A percentile compares a stretch with the other conserved stretches of the same genome.
phyloP scores from a whole-genome alignment of 2,888 invertebrate genomes.

The Strigamia transsilvanica region DNA sequence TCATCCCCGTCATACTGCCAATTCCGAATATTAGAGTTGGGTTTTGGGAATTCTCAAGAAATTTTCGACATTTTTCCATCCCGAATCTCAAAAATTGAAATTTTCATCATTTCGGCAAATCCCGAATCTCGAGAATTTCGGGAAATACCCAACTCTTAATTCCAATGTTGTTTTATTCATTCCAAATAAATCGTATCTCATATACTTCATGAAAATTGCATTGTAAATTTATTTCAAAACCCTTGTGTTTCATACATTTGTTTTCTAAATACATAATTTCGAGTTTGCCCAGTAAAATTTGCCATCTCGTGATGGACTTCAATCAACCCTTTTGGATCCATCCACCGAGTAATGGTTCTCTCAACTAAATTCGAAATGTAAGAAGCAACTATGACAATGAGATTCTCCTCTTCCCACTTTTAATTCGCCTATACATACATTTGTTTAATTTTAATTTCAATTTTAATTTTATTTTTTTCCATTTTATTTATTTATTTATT shows the following conservation, averaged over 20 bases:
- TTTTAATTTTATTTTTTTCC: neutral
- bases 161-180: too few species aligned
- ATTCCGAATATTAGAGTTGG: too few species aligned
- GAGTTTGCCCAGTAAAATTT: slow-evolving; percentile 13
- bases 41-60: too few species aligned
- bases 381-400: slow-evolving; percentile 19
- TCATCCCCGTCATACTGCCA: too few species aligned
- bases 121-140: too few species aligned
- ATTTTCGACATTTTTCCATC: too few species aligned
- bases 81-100: too few species aligned
- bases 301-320: neutral
- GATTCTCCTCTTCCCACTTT: slow-evolving; percentile 4
- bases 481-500: too few species aligned
- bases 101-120: too few species aligned
- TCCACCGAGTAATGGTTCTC: slow-evolving; percentile 36
- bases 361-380: slow-evolving; percentile 17
- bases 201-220: slow-evolving; percentile 20
- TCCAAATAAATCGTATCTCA: neutral
- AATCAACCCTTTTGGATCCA: slow-evolving; percentile 28
- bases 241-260: slow-evolving; percentile 24
- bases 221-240: slow-evolving; percentile 35
- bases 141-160: too few species aligned
- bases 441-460: neutral
- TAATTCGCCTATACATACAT: neutral
- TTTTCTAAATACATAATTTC: slow-evolving; percentile 41